A percentile compares a stretch with the other conserved stretches of the same genome.
Evolutionary conservation across 2,113 vertebrate species (phyloP).

Genomic region (Aramus guarauna): DNA sequence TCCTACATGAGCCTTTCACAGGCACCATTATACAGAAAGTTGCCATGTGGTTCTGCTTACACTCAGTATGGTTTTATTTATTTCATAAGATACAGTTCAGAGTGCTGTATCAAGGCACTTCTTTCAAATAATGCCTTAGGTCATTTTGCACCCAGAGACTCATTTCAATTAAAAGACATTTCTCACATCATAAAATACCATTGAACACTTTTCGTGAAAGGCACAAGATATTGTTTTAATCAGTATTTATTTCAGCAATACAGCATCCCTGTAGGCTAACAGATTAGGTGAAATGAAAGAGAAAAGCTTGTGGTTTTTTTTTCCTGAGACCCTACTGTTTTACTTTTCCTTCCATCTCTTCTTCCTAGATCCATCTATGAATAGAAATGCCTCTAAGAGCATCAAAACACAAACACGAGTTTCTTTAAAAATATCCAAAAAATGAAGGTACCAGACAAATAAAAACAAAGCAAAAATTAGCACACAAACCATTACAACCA

Average conservation of each 20-base stretch:
- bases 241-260: background rate
- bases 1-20: background rate
- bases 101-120: background rate
- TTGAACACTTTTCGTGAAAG: background rate
- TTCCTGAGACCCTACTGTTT: background rate
- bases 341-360: background rate
- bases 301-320: background rate
- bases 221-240: accelerated
- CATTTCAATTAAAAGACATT: background rate
- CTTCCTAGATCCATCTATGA: background rate
- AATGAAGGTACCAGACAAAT: background rate
- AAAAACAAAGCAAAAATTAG: background rate
- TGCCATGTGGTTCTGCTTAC: background rate
- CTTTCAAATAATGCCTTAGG: background rate
- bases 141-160: background rate
- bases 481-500: background rate
- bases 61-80: background rate
- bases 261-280: background rate
- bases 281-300: background rate
- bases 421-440: background rate
- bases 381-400: background rate
- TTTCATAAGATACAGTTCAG: background rate
- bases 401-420: background rate
- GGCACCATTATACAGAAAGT: background rate
- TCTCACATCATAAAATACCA: background rate